Base-by-base conservation (phyloP, 2,797 vertebrate species). In the Neoniphon sammara region DNA sequence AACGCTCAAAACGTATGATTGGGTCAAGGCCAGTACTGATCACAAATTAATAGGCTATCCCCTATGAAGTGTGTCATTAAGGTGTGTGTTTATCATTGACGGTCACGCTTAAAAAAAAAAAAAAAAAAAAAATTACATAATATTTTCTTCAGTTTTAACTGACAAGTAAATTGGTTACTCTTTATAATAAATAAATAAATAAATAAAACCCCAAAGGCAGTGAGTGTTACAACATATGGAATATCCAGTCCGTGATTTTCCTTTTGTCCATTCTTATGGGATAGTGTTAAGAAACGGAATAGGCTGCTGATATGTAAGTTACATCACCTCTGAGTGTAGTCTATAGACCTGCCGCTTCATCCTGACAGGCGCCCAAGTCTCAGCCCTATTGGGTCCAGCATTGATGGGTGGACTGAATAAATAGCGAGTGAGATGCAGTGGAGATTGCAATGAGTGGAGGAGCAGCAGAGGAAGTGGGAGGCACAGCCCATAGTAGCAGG, bases 331-430 rank as follows among this genome's bases (percentile, higher is more conserved):
- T 68, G 72, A 77, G 54, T 80, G 77, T 58, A 66, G 49, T 63
- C 73, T 62, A 46, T 66, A 63, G 74, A 82, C 61, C 55, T 18
- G 73, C 67, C 80, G 81, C 72, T 86, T 86, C 63, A 57, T 77
- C 80, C 75, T 86, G 87, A 83, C 92, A 91, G 90, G 91, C 93
- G 85, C 87, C 66, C 79, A 73, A 82, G 83, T 52, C 87, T 75
- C 83, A 31, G 85, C 87, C 91, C 89, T 77, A 92, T 91, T 92
- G 93, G 94, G 88, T 89, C 93, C 82, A 57, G 88, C 88, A 17
- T 11, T 85, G 90, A 91, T 91, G 88, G 89, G 88, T 88, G 89
- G 92, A 93, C 88, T 85, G 87, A 84, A 94, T 94, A 94, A 94
- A 94, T 93, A 93, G 91, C 84, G 89, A 75, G 82, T 64, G 87